Evolutionary conservation across 2,888 invertebrate species (phyloP).

Genomic region (Ctena decussata): DNA sequence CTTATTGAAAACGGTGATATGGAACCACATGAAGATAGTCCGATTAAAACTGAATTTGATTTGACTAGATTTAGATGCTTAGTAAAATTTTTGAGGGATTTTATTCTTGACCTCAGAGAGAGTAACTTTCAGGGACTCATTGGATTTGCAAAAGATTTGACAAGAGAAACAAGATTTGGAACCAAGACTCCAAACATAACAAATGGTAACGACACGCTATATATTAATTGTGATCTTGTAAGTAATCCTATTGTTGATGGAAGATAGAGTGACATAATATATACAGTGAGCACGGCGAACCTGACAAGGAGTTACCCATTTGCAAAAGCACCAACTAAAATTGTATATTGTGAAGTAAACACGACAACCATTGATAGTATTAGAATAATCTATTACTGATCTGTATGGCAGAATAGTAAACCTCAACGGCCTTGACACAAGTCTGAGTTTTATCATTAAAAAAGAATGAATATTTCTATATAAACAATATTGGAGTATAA

Average conservation of each 20-base stretch:
- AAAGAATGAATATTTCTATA: neutral
- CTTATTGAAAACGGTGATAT: neutral
- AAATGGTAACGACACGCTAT: neutral
- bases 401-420: neutral
- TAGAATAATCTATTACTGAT: neutral
- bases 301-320: too few species aligned
- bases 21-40: neutral
- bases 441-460: neutral
- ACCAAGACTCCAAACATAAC: too few species aligned
- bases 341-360: neutral
- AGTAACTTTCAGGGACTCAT: too few species aligned
- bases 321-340: too few species aligned
- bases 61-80: neutral
- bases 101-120: neutral
- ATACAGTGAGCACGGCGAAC: too few species aligned
- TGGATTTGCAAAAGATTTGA: too few species aligned
- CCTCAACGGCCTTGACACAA: neutral
- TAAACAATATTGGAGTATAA: neutral
- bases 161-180: too few species aligned
- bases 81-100: neutral
- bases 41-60: neutral
- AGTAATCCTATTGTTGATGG: neutral
- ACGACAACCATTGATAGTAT: neutral
- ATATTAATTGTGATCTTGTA: neutral
- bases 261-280: neutral